Evolutionary conservation across 2,888 invertebrate species (phyloP).

Genomic region (Drosophila cognata): DNA sequence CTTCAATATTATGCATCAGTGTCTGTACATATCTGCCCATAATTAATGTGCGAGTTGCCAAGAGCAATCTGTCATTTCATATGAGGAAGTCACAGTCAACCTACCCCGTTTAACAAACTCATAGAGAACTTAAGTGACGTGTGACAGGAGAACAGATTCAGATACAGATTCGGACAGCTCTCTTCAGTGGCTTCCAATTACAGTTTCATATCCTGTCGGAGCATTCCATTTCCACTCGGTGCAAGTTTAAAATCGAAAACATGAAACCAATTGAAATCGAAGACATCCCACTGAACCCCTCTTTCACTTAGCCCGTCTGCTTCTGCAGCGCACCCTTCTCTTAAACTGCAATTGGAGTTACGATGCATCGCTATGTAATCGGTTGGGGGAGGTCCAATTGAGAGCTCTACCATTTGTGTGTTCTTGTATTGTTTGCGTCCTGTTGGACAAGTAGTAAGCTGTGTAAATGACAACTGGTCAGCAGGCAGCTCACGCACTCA

Average conservation of each 20-base stretch:
- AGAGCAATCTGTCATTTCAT: conserved; percentile 49
- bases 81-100: conserved; percentile 25
- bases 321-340: not conserved
- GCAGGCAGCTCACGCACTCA: conserved; percentile 32
- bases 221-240: conserved; percentile 26
- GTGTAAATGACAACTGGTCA: conserved; percentile 40
- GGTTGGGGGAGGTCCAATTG: conserved; percentile 40
- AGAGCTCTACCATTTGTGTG: conserved; percentile 40
- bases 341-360: conserved; percentile 23
- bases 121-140: conserved; percentile 18
- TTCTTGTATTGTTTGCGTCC: conserved; percentile 37
- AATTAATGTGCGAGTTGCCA: conserved; percentile 72
- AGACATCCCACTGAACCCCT: conserved; percentile 24
- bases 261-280: conserved; percentile 60
- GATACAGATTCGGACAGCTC: conserved; percentile 39
- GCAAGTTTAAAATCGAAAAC: conserved; percentile 48
- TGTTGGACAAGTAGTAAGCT: conserved; percentile 66
- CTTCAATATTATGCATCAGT: conserved; percentile 30
- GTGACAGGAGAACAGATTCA: conserved; percentile 17
- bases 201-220: conserved; percentile 57
- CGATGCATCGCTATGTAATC: conserved; percentile 36
- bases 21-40: conserved; percentile 42
- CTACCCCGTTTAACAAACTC: conserved; percentile 19
- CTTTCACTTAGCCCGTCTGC: not conserved
- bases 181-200: conserved; percentile 63